These are phyloP conservation scores for Siniperca obscura DNA, from an alignment of 2,797 vertebrate species.

Conservation along the genomic window DNA sequence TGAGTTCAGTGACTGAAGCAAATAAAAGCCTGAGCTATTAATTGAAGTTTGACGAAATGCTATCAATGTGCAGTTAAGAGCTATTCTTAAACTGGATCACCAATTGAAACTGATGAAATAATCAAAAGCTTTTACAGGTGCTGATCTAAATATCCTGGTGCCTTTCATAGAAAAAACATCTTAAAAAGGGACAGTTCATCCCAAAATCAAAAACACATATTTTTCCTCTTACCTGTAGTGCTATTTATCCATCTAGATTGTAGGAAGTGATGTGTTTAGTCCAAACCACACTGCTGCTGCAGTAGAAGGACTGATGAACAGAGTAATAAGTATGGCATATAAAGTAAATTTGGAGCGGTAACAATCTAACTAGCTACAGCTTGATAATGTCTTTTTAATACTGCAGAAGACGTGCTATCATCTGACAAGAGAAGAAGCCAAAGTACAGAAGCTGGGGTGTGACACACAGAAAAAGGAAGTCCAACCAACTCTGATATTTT, in stretches of 20 bases:
- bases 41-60: too few relatives aligned
- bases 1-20: too few relatives aligned
- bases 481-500: neutral
- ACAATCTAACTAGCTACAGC: neutral
- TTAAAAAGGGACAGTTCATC: neutral
- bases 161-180: neutral
- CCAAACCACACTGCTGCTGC: neutral
- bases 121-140: neutral
- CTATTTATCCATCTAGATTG: neutral
- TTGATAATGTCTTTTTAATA: neutral
- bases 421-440: conserved; percentile 7
- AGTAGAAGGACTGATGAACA: neutral
- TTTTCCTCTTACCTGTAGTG: too few relatives aligned
- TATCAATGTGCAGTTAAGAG: neutral
- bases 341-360: neutral
- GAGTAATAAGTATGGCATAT: conserved; percentile 3
- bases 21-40: too few relatives aligned
- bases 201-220: too few relatives aligned
- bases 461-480: neutral
- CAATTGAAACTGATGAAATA: neutral
- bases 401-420: neutral
- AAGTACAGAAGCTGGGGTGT: neutral
- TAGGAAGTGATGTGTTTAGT: conserved; percentile 5
- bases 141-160: neutral
- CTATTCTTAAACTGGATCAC: neutral